Percentiles rank a stretch among this genome's conserved stretches.
phyloP scores from a whole-genome alignment of 2,113 vertebrate species.

The Lonchura striata region DNA sequence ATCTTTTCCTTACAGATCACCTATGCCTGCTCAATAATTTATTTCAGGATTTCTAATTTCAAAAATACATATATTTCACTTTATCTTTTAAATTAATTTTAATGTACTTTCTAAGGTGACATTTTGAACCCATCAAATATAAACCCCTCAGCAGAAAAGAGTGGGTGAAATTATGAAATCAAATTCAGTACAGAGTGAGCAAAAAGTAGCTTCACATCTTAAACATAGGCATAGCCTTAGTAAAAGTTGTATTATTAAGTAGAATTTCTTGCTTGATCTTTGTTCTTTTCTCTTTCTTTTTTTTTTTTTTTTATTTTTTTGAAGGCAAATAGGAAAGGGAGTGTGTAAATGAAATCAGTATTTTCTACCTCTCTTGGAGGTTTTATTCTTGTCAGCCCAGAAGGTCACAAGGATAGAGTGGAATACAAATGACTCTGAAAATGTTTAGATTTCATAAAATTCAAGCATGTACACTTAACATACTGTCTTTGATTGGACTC shows the following conservation, averaged over 20 bases:
- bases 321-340: background rate
- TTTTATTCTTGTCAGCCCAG: background rate
- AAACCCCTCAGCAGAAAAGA: background rate
- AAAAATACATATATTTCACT: background rate
- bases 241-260: background rate
- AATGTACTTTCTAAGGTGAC: background rate
- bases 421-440: constrained; percentile 11
- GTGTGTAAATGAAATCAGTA: background rate
- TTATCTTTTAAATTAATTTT: background rate
- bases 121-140: background rate
- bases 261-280: background rate
- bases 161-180: background rate
- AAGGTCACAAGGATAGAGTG: background rate
- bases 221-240: background rate
- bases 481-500: background rate
- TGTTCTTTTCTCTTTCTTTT: background rate
- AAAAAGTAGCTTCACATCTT: background rate
- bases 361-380: background rate
- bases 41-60: background rate
- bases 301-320: background rate
- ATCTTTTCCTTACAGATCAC: background rate
- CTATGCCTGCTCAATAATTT: background rate
- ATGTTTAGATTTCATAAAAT: background rate
- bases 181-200: background rate
- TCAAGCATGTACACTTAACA: background rate